Percentiles rank a stretch among this genome's conserved stretches.
These are phyloP conservation scores for Folsomia candida DNA, from an alignment of 2,888 invertebrate species.

Conservation along the genomic window DNA sequence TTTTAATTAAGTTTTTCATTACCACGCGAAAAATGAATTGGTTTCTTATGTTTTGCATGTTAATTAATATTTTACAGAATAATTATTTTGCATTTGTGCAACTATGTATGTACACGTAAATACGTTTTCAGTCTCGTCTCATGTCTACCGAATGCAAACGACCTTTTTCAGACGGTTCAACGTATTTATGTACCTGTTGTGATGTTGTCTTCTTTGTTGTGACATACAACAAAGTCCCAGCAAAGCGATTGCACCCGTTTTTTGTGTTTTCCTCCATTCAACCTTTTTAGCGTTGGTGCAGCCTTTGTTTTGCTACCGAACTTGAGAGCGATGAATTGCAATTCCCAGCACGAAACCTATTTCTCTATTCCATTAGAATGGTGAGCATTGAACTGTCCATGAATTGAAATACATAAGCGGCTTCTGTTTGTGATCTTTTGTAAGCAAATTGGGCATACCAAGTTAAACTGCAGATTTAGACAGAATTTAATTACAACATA, in stretches of 20 bases:
- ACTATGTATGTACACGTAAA: no score
- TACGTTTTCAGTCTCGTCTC: no score
- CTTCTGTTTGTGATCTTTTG: constrained; percentile 7
- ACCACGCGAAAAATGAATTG: background rate
- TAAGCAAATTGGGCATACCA: no score
- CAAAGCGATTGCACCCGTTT: no score
- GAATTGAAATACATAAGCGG: background rate
- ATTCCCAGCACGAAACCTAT: constrained; percentile 3
- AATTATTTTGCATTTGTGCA: background rate
- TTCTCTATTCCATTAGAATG: background rate
- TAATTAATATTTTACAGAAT: background rate
- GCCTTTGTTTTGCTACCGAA: background rate
- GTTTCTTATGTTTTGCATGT: background rate
- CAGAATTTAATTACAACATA: no score
- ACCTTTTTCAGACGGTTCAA: no score
- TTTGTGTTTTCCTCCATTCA: no score
- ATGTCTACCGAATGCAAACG: no score
- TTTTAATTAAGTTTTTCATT: background rate
- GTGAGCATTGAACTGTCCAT: background rate
- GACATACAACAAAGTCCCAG: no score
- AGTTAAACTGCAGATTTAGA: no score
- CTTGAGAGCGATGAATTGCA: background rate
- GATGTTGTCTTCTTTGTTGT: no score
- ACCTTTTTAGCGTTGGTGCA: background rate
- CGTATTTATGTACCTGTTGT: no score